phyloP scores from a whole-genome alignment of 1,140 invertebrate genomes.

The Rhagoletis zephyria region DNA sequence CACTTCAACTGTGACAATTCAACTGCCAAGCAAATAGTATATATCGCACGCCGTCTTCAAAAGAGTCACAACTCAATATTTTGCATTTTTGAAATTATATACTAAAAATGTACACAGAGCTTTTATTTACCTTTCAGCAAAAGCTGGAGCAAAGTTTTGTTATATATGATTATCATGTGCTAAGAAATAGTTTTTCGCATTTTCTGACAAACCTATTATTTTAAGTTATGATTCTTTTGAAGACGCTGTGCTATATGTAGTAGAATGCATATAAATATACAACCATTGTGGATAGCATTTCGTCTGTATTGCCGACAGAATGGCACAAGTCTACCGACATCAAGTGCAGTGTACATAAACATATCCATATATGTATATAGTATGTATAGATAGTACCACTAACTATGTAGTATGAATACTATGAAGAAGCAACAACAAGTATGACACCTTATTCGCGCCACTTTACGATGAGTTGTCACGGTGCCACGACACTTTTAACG shows the following conservation, averaged over 20 bases:
- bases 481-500: slow-evolving; percentile 23
- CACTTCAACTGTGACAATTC: slow-evolving; percentile 24
- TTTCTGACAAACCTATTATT: too few species aligned
- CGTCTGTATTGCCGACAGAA: background rate
- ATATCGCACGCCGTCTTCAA: background rate
- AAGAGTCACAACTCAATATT: too few species aligned
- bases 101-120: too few species aligned
- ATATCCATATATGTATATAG: too few species aligned
- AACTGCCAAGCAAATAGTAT: slow-evolving; percentile 29
- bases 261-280: background rate
- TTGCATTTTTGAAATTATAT: too few species aligned
- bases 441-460: background rate
- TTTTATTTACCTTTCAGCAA: too few species aligned
- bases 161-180: too few species aligned
- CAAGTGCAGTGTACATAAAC: background rate
- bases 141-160: too few species aligned
- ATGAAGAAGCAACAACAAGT: background rate
- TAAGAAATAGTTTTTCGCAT: too few species aligned
- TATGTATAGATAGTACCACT: too few species aligned
- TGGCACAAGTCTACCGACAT: background rate
- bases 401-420: background rate
- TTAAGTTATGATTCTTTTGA: too few species aligned
- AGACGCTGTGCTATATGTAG: too few species aligned
- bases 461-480: background rate
- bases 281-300: background rate